Conservation (phyloP, 2,797 vertebrate species). For the Danio aesculapii region DNA sequence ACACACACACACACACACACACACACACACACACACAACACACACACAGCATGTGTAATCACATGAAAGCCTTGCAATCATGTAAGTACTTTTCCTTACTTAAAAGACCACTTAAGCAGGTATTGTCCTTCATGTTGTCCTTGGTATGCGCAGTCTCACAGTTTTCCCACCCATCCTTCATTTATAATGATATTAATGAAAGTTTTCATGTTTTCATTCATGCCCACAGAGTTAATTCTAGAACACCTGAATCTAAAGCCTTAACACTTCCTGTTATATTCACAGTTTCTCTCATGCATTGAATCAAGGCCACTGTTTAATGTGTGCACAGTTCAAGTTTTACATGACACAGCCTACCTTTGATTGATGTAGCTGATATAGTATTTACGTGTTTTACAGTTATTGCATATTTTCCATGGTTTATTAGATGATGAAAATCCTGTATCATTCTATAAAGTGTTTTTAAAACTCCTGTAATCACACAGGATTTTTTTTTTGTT, state of each 20-base stretch:
- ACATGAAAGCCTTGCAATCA: constrained; percentile 15
- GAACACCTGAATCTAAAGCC: not conserved
- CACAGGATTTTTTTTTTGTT: not conserved
- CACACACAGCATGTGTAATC: not conserved
- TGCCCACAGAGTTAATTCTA: constrained; percentile 36
- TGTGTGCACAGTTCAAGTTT: not conserved
- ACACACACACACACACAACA: too few species aligned
- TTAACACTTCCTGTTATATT: not conserved
- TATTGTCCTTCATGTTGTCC: constrained; percentile 64
- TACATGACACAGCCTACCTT: not conserved
- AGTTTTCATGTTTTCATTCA: constrained; percentile 73
- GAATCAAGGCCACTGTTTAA: not conserved
- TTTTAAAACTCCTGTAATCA: not conserved
- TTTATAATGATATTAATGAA: constrained; percentile 61
- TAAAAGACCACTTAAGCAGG: not conserved
- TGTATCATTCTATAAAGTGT: too few species aligned
- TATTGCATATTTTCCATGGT: not conserved
- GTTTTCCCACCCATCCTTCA: constrained; percentile 31
- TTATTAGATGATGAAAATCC: not conserved
- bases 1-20: too few species aligned
- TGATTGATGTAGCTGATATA: not conserved
- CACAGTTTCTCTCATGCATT: not conserved
- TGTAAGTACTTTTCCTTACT: not conserved
- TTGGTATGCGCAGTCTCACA: constrained; percentile 43
- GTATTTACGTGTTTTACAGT: not conserved